Base-by-base conservation (phyloP, 2,113 vertebrate species). In the Haemorhous mexicanus region DNA sequence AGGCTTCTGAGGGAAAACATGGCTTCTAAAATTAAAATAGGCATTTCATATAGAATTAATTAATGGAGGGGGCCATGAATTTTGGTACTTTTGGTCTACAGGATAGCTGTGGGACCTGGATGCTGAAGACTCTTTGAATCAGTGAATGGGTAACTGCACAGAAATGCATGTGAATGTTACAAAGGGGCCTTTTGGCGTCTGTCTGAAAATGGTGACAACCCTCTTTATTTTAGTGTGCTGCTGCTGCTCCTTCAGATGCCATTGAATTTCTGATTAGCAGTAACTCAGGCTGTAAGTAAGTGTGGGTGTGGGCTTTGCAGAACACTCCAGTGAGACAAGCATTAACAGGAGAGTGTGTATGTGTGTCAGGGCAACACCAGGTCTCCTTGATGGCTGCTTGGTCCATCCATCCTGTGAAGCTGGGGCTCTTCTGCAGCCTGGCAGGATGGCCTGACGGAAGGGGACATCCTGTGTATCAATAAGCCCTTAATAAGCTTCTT, bases 401-500 rank as follows among this genome's bases (percentile, higher is more conserved):
- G 32, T 26, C 61, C 2, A 0, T 24, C 67, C 46, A 14, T 23
- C 46, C 53, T 58, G 12, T 0, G 4, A 39, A 76, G 28, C 52
- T 15, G 16, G n/a, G 37, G 49, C 58, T 73, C n/a, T 21, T 62
- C 24, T 41, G 86, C 72, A 52, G 27, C 62, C 17, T 47, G 28
- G 43, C 49, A 61, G 75, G 33, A 35, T 28, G 43, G 43, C 52
- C 73, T n/a, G 77, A 16, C 0, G 0, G 58, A 55, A 91, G 68
- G 26, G 46, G 61, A 78, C 69, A 52, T 80, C 85, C 24, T 86
- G 52, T 27, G 24, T 46, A 49, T 61, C n/a, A 49, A 1, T 92
- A 84, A 95, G 92, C 62, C 79, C 28, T 86, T 95, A 84, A 96
- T 94, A 87, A 97, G 85, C 79, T 88, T 18, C 92, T 96, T 94